Evolutionary conservation across 2,797 vertebrate species (phyloP).

Genomic region (Pseudopleuronectes americanus): DNA sequence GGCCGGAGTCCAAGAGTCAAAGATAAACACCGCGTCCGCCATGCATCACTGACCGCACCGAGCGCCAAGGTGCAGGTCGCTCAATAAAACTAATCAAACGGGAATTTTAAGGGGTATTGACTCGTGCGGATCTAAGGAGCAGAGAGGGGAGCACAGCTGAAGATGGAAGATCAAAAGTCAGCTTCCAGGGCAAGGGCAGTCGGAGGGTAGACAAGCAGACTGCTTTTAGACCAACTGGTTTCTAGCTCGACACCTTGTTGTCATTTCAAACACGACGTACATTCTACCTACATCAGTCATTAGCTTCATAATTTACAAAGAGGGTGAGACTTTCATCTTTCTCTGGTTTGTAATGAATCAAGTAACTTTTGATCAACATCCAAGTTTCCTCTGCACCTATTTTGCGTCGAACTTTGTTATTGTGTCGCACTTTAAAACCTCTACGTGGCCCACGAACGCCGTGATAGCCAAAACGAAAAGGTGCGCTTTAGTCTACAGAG

Average conservation of each 20-base stretch:
- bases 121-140: slow-evolving; percentile 34
- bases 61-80: slow-evolving; percentile 54
- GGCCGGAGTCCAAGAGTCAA: slow-evolving; percentile 20
- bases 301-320: too few relatives aligned
- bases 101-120: slow-evolving; percentile 79
- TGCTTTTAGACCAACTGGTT: slow-evolving; percentile 22
- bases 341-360: too few relatives aligned
- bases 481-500: too few relatives aligned
- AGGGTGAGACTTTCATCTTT: too few relatives aligned
- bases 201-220: slow-evolving; percentile 37
- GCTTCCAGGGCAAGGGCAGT: slow-evolving; percentile 47
- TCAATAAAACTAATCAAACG: slow-evolving; percentile 78
- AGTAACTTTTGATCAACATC: too few relatives aligned
- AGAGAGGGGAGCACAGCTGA: slow-evolving; percentile 1
- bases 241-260: background rate
- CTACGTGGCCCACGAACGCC: too few relatives aligned
- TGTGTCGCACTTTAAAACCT: background rate
- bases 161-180: slow-evolving; percentile 48
- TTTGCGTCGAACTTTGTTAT: background rate
- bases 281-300: background rate
- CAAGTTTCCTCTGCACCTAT: too few relatives aligned
- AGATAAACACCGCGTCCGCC: slow-evolving; percentile 55
- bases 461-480: too few relatives aligned
- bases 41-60: slow-evolving; percentile 56
- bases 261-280: slow-evolving; percentile 3